phyloP scores from a whole-genome alignment of 2,888 invertebrate species.

The Caenorhabditis macrosperma region DNA sequence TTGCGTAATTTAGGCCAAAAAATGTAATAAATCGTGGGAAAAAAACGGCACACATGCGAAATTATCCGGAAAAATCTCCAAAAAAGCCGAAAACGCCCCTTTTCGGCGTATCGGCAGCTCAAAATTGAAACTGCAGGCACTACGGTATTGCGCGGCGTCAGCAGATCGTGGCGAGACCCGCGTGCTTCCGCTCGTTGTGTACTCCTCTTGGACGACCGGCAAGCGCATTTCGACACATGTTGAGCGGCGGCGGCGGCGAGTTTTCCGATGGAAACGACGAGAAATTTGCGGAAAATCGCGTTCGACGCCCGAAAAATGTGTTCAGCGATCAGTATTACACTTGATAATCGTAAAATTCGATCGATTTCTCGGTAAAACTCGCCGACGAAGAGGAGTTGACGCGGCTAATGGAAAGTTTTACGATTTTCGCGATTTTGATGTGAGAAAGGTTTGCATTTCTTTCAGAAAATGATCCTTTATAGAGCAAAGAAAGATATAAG shows the following conservation, averaged over 20 bases:
- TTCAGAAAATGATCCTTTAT: too few relatives aligned
- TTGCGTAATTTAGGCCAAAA: background rate
- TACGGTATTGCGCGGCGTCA: slow-evolving; percentile 68
- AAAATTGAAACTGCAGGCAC: slow-evolving; percentile 52
- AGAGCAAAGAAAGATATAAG: too few relatives aligned
- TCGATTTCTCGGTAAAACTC: slow-evolving; percentile 12
- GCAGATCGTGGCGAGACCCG: slow-evolving; percentile 59
- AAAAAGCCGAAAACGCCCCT: slow-evolving; percentile 20
- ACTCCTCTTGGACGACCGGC: slow-evolving; percentile 54
- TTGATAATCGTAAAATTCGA: slow-evolving; percentile 20
- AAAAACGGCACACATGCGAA: background rate
- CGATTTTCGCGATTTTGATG: background rate
- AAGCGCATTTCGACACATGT: slow-evolving; percentile 16
- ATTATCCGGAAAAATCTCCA: background rate
- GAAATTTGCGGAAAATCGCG: slow-evolving; percentile 27
- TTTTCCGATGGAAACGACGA: slow-evolving; percentile 16
- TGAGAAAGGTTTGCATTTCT: background rate
- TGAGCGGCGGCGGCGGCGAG: slow-evolving; percentile 1
- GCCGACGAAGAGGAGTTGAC: too few relatives aligned
- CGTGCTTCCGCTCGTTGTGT: slow-evolving; percentile 10
- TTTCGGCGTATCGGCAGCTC: slow-evolving; percentile 1
- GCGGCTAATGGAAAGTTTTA: background rate
- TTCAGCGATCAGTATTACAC: slow-evolving; percentile 38
- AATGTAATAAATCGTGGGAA: background rate
- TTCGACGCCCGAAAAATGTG: slow-evolving; percentile 28